Percentiles rank a stretch among this genome's conserved stretches.
These are phyloP conservation scores for Lemur catta DNA, from an alignment of 2,797 vertebrate genomes.

Conservation along the genomic window DNA sequence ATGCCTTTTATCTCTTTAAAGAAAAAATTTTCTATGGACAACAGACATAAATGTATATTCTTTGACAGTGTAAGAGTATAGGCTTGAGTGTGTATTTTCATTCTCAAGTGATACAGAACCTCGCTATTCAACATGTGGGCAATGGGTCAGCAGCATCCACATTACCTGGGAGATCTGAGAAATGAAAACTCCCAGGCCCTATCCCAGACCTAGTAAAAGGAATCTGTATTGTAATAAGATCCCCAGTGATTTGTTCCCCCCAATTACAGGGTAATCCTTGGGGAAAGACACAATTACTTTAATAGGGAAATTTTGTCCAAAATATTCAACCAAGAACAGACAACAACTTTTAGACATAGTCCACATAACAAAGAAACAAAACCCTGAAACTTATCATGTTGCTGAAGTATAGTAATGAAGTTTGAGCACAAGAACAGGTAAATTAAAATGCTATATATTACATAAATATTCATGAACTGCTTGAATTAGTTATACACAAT, in stretches of 20 bases:
- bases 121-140: not conserved
- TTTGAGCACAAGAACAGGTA: slow-evolving; percentile 24
- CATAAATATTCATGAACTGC: slow-evolving; percentile 6
- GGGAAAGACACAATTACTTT: not conserved
- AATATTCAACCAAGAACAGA: not conserved
- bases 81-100: not conserved
- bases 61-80: not conserved
- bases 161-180: not conserved
- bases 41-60: not conserved
- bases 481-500: slow-evolving; percentile 41
- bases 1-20: slow-evolving; percentile 6
- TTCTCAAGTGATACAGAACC: not conserved
- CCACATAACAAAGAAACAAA: slow-evolving; percentile 12
- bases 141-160: too few species aligned
- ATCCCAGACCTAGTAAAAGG: not conserved
- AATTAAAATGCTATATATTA: slow-evolving; percentile 38
- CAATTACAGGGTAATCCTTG: not conserved
- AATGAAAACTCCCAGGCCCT: not conserved
- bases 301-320: not conserved
- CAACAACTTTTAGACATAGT: not conserved
- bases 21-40: not conserved
- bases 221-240: not conserved
- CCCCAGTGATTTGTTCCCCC: not conserved
- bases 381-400: not conserved
- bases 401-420: not conserved